Evolutionary conservation across 1,140 invertebrate species (phyloP).

Genomic region (Drosophila pandora): DNA sequence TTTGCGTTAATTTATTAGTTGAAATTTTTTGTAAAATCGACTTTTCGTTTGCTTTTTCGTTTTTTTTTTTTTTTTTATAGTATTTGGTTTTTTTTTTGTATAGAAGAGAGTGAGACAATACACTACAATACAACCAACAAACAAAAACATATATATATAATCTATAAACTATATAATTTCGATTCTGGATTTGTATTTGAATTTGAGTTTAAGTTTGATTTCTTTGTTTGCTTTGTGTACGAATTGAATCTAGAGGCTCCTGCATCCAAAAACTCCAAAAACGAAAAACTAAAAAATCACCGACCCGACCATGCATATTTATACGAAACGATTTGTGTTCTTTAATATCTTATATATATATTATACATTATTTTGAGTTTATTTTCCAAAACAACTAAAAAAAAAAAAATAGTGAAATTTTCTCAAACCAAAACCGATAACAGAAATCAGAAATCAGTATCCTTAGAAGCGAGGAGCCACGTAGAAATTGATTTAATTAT

Average conservation of each 20-base stretch:
- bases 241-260: conserved; percentile 33
- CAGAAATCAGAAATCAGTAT: conserved; percentile 7
- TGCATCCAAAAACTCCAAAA: conserved; percentile 26
- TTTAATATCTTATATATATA: conserved; percentile 5
- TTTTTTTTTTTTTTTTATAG: background rate
- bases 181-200: conserved; percentile 37
- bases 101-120: conserved; percentile 7
- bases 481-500: conserved; percentile 29
- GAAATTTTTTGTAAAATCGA: conserved; percentile 9
- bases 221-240: conserved; percentile 61
- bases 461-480: conserved; percentile 2
- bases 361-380: conserved; percentile 22
- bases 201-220: conserved; percentile 66
- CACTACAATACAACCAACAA: conserved; percentile 7
- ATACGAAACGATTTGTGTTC: conserved; percentile 37
- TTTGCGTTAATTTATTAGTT: conserved; percentile 21
- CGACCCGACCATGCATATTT: conserved; percentile 45
- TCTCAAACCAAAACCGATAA: conserved; percentile 6
- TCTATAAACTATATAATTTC: conserved; percentile 31
- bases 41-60: conserved; percentile 17
- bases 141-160: conserved; percentile 10
- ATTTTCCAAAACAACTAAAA: conserved; percentile 5
- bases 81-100: background rate
- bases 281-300: conserved; percentile 2
- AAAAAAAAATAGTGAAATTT: conserved; percentile 21